Evolutionary conservation across 1,140 invertebrate species (phyloP).

Genomic region (Acromyrmex echinatior): DNA sequence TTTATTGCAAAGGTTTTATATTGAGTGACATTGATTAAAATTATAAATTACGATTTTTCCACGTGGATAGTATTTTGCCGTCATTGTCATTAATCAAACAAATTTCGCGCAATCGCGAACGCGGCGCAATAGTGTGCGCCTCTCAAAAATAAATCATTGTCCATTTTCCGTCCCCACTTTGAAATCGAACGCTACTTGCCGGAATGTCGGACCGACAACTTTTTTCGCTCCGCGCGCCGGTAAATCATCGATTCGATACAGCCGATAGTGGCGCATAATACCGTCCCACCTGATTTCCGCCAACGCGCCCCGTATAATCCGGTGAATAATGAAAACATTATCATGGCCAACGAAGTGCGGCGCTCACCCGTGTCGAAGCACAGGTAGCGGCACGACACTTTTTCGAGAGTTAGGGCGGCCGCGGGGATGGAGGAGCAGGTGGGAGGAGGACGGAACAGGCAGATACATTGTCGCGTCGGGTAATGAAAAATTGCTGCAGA

Average conservation of each 20-base stretch:
- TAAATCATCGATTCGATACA: conserved; percentile 72
- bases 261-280: conserved; percentile 69
- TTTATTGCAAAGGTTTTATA: not conserved
- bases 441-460: conserved; percentile 44
- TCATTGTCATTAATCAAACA: conserved; percentile 29
- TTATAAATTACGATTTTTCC: conserved; percentile 23
- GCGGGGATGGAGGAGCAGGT: not conserved
- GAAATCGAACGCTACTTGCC: not conserved
- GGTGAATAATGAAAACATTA: conserved; percentile 79
- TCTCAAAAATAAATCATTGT: conserved; percentile 53
- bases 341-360: conserved; percentile 67
- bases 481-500: conserved; percentile 78
- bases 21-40: conserved; percentile 26
- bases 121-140: not conserved
- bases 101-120: conserved; percentile 19
- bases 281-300: conserved; percentile 73
- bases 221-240: conserved; percentile 46
- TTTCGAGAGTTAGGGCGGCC: conserved; percentile 47
- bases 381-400: conserved; percentile 63
- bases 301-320: conserved; percentile 72
- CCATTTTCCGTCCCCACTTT: not conserved
- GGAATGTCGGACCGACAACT: conserved; percentile 1
- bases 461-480: conserved; percentile 77
- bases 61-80: not conserved
- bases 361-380: conserved; percentile 50